These are phyloP conservation scores for Hydrolagus colliei DNA, from an alignment of 2,797 vertebrate species.

Conservation along the genomic window DNA sequence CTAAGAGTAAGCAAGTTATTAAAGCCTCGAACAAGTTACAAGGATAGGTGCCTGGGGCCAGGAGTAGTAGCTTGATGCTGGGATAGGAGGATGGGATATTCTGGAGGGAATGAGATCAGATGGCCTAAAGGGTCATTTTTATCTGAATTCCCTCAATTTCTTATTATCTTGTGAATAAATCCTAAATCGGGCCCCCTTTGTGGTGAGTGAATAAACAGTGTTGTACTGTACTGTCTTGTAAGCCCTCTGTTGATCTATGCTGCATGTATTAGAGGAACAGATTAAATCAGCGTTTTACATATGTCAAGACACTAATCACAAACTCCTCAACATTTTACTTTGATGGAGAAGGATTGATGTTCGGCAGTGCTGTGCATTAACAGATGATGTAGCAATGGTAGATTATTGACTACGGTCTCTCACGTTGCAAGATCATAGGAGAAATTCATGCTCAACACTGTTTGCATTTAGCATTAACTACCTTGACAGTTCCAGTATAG, in stretches of 20 bases:
- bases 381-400: not conserved
- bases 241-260: not conserved
- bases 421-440: not conserved
- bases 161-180: no score
- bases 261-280: not conserved
- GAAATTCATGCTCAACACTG: not conserved
- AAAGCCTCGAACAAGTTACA: no score
- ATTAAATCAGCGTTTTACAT: not conserved
- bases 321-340: not conserved
- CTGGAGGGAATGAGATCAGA: no score
- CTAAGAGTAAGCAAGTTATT: no score
- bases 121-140: no score
- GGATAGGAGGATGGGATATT: no score
- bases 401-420: not conserved
- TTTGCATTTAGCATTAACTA: not conserved
- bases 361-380: not conserved
- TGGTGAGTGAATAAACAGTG: no score
- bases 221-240: not conserved
- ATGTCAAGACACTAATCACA: not conserved
- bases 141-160: no score
- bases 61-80: no score
- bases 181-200: no score
- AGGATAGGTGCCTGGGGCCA: no score
- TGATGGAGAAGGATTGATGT: not conserved
- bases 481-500: not conserved